Conservation (phyloP, 2,113 vertebrate genomes). For the Alethe castanea region DNA sequence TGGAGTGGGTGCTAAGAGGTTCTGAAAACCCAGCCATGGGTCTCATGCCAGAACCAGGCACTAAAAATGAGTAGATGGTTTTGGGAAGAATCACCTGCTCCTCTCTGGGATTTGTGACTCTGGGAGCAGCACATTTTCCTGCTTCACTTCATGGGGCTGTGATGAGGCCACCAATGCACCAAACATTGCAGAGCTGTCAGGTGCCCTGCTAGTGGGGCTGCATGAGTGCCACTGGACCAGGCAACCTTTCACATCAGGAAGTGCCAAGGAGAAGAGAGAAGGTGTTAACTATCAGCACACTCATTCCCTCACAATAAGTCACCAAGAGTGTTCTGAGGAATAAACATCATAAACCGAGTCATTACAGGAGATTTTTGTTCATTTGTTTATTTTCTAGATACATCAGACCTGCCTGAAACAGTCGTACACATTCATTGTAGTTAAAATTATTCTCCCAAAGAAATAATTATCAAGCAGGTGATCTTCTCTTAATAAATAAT, state of each 20-base stretch:
- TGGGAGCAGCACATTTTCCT: not conserved
- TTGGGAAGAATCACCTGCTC: not conserved
- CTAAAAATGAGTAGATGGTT: not conserved
- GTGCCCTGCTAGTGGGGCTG: not conserved
- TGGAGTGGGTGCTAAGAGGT: not conserved
- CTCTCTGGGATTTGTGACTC: not conserved
- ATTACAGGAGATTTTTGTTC: not conserved
- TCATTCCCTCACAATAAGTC: not conserved
- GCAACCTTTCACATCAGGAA: not conserved
- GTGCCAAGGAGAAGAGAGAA: not conserved
- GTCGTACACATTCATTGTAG: not conserved
- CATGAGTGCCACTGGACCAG: not conserved
- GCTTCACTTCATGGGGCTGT: not conserved
- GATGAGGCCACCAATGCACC: not conserved
- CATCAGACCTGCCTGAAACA: not conserved
- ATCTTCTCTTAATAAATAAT: constrained; percentile 17
- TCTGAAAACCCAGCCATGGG: not conserved
- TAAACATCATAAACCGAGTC: not conserved
- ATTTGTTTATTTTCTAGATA: not conserved
- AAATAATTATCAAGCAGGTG: not conserved
- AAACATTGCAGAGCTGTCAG: not conserved
- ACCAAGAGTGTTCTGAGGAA: not conserved
- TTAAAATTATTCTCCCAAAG: constrained; percentile 11
- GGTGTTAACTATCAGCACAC: not conserved
- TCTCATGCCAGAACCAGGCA: not conserved